phyloP scores from a whole-genome alignment of 2,888 invertebrate species.

The Tetrapedia diversipes region DNA sequence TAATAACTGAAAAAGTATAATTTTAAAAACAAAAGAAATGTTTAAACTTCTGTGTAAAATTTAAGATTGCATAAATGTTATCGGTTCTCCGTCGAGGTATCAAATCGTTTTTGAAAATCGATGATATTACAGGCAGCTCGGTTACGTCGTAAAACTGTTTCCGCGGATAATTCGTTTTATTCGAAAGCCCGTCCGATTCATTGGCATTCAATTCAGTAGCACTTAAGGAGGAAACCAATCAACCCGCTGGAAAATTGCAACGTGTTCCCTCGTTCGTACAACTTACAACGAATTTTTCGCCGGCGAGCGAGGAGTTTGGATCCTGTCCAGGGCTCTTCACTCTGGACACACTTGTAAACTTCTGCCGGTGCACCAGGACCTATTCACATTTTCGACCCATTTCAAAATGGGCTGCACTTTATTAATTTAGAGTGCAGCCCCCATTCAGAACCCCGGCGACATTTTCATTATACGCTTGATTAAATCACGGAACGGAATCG shows the following conservation, averaged over 20 bases:
- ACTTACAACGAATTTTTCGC: slow-evolving; percentile 28
- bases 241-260: slow-evolving; percentile 18
- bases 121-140: background rate
- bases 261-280: slow-evolving; percentile 17
- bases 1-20: too few relatives aligned
- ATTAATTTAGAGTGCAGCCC: slow-evolving; percentile 1
- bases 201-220: slow-evolving; percentile 11
- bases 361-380: background rate
- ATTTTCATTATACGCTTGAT: slow-evolving; percentile 14
- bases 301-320: slow-evolving; percentile 14
- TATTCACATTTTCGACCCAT: slow-evolving; percentile 23
- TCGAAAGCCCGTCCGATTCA: slow-evolving; percentile 6
- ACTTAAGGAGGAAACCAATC: slow-evolving; percentile 29
- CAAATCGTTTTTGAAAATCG: background rate
- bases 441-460: background rate
- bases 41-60: too few relatives aligned
- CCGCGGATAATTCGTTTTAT: background rate
- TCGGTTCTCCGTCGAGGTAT: too few relatives aligned
- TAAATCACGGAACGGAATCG: slow-evolving; percentile 7
- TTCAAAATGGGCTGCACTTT: slow-evolving; percentile 18
- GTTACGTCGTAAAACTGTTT: background rate
- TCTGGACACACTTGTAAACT: slow-evolving; percentile 22
- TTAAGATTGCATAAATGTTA: too few relatives aligned
- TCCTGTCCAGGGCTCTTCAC: slow-evolving; percentile 17
- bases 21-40: too few relatives aligned